Evolutionary conservation across 2,797 vertebrate genomes (phyloP).

Genomic region (Ptychadena robeensis): DNA sequence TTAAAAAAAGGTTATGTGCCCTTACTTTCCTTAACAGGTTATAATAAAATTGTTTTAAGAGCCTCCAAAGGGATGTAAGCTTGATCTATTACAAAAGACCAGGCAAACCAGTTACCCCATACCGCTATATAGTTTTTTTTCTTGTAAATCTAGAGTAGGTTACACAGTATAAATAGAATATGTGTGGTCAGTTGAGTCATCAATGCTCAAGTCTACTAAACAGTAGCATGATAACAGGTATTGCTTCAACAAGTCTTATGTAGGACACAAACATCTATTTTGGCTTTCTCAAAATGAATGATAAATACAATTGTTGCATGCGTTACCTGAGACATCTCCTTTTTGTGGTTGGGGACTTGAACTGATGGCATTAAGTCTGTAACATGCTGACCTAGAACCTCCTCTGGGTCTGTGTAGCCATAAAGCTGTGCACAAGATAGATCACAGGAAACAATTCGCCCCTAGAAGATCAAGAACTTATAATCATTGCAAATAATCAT

Average conservation of each 20-base stretch:
- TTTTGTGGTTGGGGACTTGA: slow-evolving; percentile 80
- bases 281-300: too few species aligned
- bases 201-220: background rate
- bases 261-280: background rate
- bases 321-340: slow-evolving; percentile 82
- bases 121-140: background rate
- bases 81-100: background rate
- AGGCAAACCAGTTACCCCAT: background rate
- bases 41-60: too few species aligned
- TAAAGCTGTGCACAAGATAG: slow-evolving; percentile 85
- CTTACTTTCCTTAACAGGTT: too few species aligned
- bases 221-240: background rate
- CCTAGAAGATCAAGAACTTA: slow-evolving; percentile 71
- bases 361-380: slow-evolving; percentile 86
- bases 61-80: background rate
- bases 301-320: too few species aligned
- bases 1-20: background rate
- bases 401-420: slow-evolving; percentile 79
- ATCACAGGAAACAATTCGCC: slow-evolving; percentile 84
- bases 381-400: slow-evolving; percentile 79
- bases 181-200: background rate
- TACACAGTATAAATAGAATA: background rate
- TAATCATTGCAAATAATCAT: background rate
- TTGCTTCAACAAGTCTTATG: background rate
- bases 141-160: background rate